phyloP scores from a whole-genome alignment of 2,888 invertebrate species.

The Girardia tigrina region DNA sequence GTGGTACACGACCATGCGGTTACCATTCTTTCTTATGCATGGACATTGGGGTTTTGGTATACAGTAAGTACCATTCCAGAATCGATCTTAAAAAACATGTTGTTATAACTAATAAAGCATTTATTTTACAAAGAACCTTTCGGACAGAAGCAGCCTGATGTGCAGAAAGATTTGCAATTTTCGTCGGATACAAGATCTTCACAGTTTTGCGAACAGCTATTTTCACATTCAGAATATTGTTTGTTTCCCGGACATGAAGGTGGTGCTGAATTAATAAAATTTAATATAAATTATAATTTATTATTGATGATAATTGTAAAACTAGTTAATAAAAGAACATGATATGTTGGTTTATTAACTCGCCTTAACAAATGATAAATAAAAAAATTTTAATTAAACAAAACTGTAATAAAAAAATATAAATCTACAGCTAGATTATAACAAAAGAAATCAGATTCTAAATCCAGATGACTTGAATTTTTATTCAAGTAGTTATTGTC shows the following conservation, averaged over 20 bases:
- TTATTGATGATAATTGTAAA: not conserved
- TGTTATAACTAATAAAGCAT: not conserved
- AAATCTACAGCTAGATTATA: too few species aligned
- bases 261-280: not conserved
- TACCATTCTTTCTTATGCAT: not conserved
- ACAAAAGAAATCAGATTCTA: too few species aligned
- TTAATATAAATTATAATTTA: not conserved
- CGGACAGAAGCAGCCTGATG: not conserved
- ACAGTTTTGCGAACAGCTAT: not conserved
- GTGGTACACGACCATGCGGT: constrained; percentile 1
- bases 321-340: not conserved
- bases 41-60: constrained; percentile 15
- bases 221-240: not conserved
- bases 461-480: too few species aligned
- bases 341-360: too few species aligned
- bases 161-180: constrained; percentile 10
- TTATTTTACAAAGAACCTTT: not conserved
- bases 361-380: too few species aligned
- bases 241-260: not conserved
- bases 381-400: too few species aligned
- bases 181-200: not conserved
- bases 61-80: constrained; percentile 6
- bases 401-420: too few species aligned
- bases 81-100: not conserved
- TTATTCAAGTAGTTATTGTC: too few species aligned